Evolutionary conservation across 2,797 vertebrate species (phyloP).

Genomic region (Artibeus lituratus): DNA sequence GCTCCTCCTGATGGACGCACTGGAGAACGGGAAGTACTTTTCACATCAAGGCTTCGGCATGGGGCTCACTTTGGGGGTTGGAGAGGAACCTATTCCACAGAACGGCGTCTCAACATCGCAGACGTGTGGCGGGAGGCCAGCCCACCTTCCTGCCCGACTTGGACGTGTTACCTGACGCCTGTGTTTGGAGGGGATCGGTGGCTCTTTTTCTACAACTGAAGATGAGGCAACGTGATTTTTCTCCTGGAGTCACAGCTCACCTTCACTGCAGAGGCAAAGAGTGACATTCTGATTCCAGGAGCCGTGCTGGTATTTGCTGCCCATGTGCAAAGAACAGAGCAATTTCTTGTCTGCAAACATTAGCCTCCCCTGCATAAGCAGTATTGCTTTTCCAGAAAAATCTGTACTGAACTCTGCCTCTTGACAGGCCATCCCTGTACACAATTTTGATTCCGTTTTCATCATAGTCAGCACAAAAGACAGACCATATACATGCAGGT

Average conservation of each 20-base stretch:
- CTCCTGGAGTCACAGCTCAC: neutral
- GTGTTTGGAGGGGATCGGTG: neutral
- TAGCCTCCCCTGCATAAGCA: neutral
- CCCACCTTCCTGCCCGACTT: neutral
- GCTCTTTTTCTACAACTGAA: neutral
- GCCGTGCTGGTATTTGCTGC: neutral
- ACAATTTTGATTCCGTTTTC: neutral
- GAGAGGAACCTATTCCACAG: fast-evolving
- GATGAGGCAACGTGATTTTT: neutral
- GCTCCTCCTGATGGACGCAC: neutral
- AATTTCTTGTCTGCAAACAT: neutral
- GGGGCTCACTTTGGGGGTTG: neutral
- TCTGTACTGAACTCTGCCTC: neutral
- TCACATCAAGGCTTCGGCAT: neutral
- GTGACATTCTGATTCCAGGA: neutral
- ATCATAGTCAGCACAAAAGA: neutral
- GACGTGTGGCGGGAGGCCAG: neutral
- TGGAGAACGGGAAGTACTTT: neutral
- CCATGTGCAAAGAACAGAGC: neutral
- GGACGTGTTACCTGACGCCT: neutral
- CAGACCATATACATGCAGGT: neutral
- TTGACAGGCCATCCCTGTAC: neutral
- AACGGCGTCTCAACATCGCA: neutral
- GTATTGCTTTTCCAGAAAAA: neutral
- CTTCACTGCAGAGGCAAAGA: neutral